A percentile compares a stretch with the other conserved stretches of the same genome.
Evolutionary conservation across 1,140 invertebrate genomes (phyloP).

Genomic region (Palaemon carinicauda): DNA sequence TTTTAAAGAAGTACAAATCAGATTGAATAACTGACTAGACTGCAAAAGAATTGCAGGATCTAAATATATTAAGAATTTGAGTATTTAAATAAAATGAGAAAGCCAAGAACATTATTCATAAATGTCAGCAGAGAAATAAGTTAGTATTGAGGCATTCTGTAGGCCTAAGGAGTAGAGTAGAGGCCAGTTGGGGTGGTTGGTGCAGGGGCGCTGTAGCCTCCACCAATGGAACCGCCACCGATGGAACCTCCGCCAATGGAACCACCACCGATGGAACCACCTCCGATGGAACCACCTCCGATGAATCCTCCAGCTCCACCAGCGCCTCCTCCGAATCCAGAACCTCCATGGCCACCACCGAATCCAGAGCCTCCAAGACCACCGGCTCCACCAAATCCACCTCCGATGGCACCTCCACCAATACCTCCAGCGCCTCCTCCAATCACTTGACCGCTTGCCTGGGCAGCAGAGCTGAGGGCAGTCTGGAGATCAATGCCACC

Average conservation of each 20-base stretch:
- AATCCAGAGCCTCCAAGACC: not conserved
- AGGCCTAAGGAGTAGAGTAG: not conserved
- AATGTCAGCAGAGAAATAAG: not conserved
- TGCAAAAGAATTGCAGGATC: not conserved
- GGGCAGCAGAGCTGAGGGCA: slow-evolving; percentile 16
- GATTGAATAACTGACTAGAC: slow-evolving; percentile 6
- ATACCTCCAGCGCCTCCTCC: not conserved
- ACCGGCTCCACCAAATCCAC: not conserved
- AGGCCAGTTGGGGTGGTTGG: not conserved
- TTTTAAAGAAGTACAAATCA: too few species aligned
- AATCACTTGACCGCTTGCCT: slow-evolving; percentile 17
- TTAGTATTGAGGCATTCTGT: not conserved
- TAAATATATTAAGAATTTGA: not conserved
- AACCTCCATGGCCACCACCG: not conserved
- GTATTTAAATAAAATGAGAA: not conserved
- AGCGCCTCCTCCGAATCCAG: not conserved
- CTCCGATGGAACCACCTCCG: not conserved
- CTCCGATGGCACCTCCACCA: not conserved
- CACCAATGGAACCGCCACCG: not conserved
- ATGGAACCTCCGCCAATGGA: not conserved
- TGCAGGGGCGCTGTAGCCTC: too few species aligned
- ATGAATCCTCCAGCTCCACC: not conserved
- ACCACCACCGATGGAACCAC: not conserved
- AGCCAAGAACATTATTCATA: not conserved
- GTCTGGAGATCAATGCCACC: slow-evolving; percentile 26